Conservation (phyloP, 2,113 vertebrate genomes). For the Hydropotes inermis region DNA sequence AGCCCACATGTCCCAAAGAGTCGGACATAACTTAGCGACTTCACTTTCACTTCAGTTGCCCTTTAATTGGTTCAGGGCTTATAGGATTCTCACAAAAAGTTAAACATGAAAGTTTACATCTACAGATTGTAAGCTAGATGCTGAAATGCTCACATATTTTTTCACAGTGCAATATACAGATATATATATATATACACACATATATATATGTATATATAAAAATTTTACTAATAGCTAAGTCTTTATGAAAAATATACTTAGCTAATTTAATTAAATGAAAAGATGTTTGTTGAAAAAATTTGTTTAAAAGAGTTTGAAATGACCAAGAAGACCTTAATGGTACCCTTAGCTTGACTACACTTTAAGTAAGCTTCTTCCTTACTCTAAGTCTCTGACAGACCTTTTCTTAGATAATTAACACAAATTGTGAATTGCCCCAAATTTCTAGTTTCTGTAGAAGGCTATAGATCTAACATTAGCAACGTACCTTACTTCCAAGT, state of each 20-base stretch:
- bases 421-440: background rate
- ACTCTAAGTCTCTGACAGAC: background rate
- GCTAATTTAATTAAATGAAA: background rate
- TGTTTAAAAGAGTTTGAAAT: background rate
- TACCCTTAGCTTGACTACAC: background rate
- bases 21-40: background rate
- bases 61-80: background rate
- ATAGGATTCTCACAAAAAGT: background rate
- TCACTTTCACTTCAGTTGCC: background rate
- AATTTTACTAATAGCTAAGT: background rate
- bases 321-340: background rate
- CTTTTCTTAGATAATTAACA: background rate
- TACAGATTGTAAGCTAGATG: background rate
- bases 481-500: background rate
- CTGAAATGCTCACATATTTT: background rate
- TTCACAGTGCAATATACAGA: background rate
- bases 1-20: background rate
- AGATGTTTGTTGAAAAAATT: background rate
- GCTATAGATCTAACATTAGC: background rate
- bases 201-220: background rate
- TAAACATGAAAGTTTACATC: background rate
- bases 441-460: background rate
- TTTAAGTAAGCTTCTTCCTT: background rate
- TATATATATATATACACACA: background rate
- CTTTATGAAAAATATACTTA: background rate